Conservation (phyloP, 2,888 invertebrate genomes). For the Dioctria linearis region DNA sequence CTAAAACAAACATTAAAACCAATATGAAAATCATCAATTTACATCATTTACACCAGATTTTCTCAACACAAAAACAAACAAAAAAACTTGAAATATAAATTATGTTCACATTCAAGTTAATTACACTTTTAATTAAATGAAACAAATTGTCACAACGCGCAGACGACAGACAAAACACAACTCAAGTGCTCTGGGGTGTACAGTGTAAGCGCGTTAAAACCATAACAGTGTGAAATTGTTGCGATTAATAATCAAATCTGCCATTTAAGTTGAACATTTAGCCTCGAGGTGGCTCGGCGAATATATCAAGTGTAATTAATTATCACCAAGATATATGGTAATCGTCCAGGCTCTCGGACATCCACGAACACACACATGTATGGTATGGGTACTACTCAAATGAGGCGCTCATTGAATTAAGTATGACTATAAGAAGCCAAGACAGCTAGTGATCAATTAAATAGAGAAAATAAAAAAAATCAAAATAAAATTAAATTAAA, state of each 20-base stretch:
- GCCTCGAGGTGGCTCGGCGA: constrained; percentile 36
- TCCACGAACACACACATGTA: constrained; percentile 12
- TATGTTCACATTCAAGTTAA: constrained; percentile 45
- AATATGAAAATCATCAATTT: too few relatives aligned
- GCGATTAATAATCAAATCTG: constrained; percentile 50
- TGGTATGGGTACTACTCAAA: background rate
- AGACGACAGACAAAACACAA: constrained; percentile 7
- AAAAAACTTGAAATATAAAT: constrained; percentile 14
- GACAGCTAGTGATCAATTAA: constrained; percentile 42
- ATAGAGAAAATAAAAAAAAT: constrained; percentile 5
- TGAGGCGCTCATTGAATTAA: constrained; percentile 45
- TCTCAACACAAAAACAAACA: background rate
- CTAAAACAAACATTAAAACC: too few relatives aligned
- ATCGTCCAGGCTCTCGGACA: constrained; percentile 43
- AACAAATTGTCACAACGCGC: constrained; percentile 47
- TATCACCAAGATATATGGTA: constrained; percentile 51
- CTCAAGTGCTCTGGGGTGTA: constrained; percentile 23
- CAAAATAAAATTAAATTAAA: background rate
- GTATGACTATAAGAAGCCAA: background rate
- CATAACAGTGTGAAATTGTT: constrained; percentile 50
- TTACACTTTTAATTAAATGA: constrained; percentile 45
- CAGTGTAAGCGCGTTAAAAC: constrained; percentile 42
- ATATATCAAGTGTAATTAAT: constrained; percentile 49
- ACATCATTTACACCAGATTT: too few relatives aligned
- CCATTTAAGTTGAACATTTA: constrained; percentile 42